Evolutionary conservation across 2,888 invertebrate species (phyloP), one percentile per base, ranked within the genome.

Genomic region (Heterodera filipjevi): DNA sequence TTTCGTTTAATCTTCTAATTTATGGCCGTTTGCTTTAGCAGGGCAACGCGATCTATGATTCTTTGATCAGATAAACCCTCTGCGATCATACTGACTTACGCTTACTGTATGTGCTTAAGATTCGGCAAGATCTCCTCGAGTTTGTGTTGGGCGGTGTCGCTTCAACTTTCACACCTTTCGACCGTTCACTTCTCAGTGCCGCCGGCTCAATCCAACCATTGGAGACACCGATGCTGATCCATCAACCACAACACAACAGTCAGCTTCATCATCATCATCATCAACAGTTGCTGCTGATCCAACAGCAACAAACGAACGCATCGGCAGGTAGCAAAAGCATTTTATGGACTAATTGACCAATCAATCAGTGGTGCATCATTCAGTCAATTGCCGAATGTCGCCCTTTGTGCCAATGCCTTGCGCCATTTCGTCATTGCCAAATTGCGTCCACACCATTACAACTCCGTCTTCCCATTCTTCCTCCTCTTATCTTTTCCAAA

Each of bases 191-290:
- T 30, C 53, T 77, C 33, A 27, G 59, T 59, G 53, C 80, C 27
- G 27, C 68, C 22, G 78, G 79, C 59, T 66, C 80, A 35, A 76
- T 80, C 39, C 80, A 74, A 35, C 53, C 80, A 0, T 68, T 80
- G 35, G 80, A 80, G 70, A 80, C 80, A 14, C 80, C 80, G 27
- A 64, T 80, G 35, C 59, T 80, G 10, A 35, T 68, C 8, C 68
- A 68, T 16, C 68, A 35, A 6, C 22, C 32, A 5, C 35, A 68
- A 16, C 16, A 49, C 49, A 39, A 39, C 39, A 39, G 1, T 39
- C 0, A 39, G n/a, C n/a, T n/a, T 39, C 12, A 12, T 39, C 66
- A 33, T 3, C n/a, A 10, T 10, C 12, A 66, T n/a, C 14, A 68
- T 39, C 68, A 68, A 10, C 68, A 59, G 59, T 27, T 27, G 59